phyloP scores from a whole-genome alignment of 23 tunicate genomes.

The Ascidia mentula region DNA sequence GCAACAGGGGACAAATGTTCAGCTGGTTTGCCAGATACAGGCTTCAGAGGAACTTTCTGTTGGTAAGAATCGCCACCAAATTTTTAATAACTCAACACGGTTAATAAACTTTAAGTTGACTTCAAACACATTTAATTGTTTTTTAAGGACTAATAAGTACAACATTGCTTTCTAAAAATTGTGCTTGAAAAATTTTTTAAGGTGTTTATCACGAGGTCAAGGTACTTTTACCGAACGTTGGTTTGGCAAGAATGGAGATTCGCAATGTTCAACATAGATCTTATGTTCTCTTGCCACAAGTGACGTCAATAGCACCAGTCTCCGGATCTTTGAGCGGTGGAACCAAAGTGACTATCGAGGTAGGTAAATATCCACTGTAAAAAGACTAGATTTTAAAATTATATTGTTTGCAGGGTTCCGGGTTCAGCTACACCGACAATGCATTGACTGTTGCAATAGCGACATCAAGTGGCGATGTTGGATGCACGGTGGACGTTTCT shows the following conservation, averaged over 20 bases:
- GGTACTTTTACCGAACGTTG: constrained; percentile 28
- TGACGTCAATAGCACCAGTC: constrained; percentile 22
- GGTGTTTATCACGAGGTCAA: constrained; percentile 17
- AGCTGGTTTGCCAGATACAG: background rate
- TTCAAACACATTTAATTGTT: background rate
- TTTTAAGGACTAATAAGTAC: too few relatives aligned
- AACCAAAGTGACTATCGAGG: constrained; percentile 52
- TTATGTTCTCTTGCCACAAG: constrained; percentile 31
- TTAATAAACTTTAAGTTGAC: too few relatives aligned
- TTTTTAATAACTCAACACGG: too few relatives aligned
- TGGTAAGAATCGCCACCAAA: too few relatives aligned
- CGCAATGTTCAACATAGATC: background rate
- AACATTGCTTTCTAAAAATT: too few relatives aligned
- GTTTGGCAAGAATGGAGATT: constrained; percentile 29
- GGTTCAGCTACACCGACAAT: background rate
- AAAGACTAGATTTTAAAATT: background rate
- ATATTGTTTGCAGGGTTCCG: background rate
- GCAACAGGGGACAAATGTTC: background rate
- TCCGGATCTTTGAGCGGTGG: constrained; percentile 46
- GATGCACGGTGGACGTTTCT: background rate
- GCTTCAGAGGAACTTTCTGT: constrained; percentile 22
- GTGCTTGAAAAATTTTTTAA: background rate
- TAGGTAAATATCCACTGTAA: too few relatives aligned
- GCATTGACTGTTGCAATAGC: background rate
- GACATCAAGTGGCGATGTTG: background rate